Evolutionary conservation across 1,140 invertebrate species (phyloP).

Genomic region (Bicyclus anynana): DNA sequence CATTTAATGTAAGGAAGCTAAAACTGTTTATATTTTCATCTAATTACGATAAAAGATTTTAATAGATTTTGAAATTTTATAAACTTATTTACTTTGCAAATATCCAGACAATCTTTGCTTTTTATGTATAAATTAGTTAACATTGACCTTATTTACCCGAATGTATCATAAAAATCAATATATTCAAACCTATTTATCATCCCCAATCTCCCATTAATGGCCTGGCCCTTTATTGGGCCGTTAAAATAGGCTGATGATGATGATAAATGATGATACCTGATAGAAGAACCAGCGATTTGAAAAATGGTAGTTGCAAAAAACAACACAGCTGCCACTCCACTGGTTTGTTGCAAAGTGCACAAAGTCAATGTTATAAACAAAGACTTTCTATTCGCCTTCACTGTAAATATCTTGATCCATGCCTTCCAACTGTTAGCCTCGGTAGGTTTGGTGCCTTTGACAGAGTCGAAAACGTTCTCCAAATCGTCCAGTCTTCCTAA

Average conservation of each 20-base stretch:
- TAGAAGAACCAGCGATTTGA: constrained; percentile 37
- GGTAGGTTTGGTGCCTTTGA: constrained; percentile 27
- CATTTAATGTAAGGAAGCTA: too few species aligned
- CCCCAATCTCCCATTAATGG: too few species aligned
- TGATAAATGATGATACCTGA: constrained; percentile 16
- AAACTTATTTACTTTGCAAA: too few species aligned
- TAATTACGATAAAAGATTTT: too few species aligned
- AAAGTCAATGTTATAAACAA: constrained; percentile 41
- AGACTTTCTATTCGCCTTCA: constrained; percentile 41
- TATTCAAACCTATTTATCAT: too few species aligned
- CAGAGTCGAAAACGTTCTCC: constrained; percentile 38
- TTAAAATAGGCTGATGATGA: background rate
- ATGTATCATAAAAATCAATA: too few species aligned
- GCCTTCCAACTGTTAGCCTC: constrained; percentile 38
- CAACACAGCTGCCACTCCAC: constrained; percentile 38
- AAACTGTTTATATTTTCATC: too few species aligned
- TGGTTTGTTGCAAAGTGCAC: constrained; percentile 39
- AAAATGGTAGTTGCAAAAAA: constrained; percentile 48
- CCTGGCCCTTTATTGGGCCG: too few species aligned
- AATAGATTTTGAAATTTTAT: too few species aligned
- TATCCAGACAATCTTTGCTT: too few species aligned
- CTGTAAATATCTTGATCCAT: constrained; percentile 48
- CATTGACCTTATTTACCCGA: too few species aligned
- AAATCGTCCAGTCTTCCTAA: constrained; percentile 41
- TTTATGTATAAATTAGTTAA: too few species aligned